Evolutionary conservation across 1,140 invertebrate genomes (phyloP).

Genomic region (Cydia amplana): DNA sequence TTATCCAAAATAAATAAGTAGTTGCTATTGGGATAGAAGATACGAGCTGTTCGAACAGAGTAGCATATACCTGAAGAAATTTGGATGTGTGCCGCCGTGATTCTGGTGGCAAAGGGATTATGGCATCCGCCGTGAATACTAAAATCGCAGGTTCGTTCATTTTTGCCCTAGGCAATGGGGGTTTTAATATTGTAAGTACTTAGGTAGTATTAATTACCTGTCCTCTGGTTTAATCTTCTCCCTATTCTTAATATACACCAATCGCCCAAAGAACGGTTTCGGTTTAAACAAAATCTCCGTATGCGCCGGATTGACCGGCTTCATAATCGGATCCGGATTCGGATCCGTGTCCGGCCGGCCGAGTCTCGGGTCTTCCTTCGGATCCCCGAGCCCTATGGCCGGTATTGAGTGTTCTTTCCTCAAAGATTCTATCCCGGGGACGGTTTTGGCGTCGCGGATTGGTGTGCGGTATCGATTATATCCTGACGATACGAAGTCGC

Average conservation of each 20-base stretch:
- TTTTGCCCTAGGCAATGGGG: too few species aligned
- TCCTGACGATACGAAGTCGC: constrained; percentile 39
- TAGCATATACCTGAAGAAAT: too few species aligned
- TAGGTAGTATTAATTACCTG: constrained; percentile 34
- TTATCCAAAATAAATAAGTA: too few species aligned
- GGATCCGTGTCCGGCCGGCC: constrained; percentile 41
- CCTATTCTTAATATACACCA: constrained; percentile 41
- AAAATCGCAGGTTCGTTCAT: too few species aligned
- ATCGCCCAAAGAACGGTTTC: constrained; percentile 42
- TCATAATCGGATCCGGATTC: constrained; percentile 45
- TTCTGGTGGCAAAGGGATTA: too few species aligned
- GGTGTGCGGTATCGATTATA: constrained; percentile 38
- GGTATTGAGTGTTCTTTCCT: constrained; percentile 44
- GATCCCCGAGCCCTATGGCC: constrained; percentile 46
- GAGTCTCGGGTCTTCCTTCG: constrained; percentile 46
- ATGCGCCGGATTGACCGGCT: constrained; percentile 41
- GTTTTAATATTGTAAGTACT: too few species aligned
- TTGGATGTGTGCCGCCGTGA: too few species aligned
- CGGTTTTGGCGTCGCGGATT: constrained; percentile 38
- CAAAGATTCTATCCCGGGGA: constrained; percentile 37
- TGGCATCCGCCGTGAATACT: too few species aligned
- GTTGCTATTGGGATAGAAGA: too few species aligned
- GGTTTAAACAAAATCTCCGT: constrained; percentile 45
- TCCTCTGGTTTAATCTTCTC: constrained; percentile 41
- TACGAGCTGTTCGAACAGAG: too few species aligned